Conservation (phyloP, 1,140 invertebrate genomes). For the Anagrus nilaparvatae region DNA sequence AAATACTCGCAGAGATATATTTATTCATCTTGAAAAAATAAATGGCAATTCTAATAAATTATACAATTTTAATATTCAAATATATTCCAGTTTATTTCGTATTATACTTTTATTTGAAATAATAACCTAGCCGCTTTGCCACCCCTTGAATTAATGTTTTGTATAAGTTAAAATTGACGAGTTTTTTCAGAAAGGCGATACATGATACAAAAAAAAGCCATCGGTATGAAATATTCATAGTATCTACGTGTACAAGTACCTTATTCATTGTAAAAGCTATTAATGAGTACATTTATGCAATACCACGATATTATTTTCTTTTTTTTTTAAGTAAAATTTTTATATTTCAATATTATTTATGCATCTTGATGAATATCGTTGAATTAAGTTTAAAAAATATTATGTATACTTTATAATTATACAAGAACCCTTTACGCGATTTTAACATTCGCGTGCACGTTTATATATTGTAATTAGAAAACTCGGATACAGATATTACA, state of each 20-base stretch:
- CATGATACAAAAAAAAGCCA: not conserved
- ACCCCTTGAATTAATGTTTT: slow-evolving; percentile 39
- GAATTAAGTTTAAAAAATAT: no score
- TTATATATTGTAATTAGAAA: not conserved
- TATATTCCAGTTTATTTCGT: slow-evolving; percentile 27
- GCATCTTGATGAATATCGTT: no score
- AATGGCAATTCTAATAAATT: no score
- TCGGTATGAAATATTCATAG: slow-evolving; percentile 11
- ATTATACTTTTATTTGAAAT: slow-evolving; percentile 21
- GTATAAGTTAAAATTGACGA: slow-evolving; percentile 29
- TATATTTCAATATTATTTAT: no score
- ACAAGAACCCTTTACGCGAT: slow-evolving; percentile 1
- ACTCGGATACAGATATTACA: no score
- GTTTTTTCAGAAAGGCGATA: not conserved
- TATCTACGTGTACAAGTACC: slow-evolving; percentile 23
- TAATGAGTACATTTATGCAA: slow-evolving; percentile 35
- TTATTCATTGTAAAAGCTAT: no score
- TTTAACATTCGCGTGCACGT: not conserved
- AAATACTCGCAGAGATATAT: no score
- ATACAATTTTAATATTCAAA: slow-evolving; percentile 21
- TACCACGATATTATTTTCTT: slow-evolving; percentile 21
- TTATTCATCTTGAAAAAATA: no score
- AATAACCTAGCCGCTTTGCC: slow-evolving; percentile 33
- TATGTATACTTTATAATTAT: no score
- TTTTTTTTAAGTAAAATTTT: no score